Evolutionary conservation across 2,888 invertebrate genomes (phyloP).

Genomic region (Tiliacea citrago): DNA sequence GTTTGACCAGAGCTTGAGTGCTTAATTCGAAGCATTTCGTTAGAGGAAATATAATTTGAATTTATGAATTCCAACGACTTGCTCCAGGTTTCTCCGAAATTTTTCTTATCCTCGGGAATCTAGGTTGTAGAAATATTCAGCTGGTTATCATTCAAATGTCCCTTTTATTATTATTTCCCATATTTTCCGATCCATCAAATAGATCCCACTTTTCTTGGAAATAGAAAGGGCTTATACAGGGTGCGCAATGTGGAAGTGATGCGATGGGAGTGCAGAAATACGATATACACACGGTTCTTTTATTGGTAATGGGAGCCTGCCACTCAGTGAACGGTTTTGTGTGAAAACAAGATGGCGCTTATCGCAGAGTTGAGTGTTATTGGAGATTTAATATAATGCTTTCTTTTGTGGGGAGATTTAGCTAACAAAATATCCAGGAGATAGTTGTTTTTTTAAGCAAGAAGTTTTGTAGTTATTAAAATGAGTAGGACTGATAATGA

Average conservation of each 20-base stretch:
- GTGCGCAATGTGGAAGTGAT: slow-evolving; percentile 48
- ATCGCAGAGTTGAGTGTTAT: slow-evolving; percentile 1
- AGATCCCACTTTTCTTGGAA: slow-evolving; percentile 19
- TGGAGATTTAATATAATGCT: slow-evolving; percentile 32
- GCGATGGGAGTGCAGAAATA: slow-evolving; percentile 45
- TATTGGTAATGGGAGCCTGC: slow-evolving; percentile 55
- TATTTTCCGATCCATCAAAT: slow-evolving; percentile 35
- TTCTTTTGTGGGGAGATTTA: slow-evolving; percentile 10
- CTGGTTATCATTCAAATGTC: slow-evolving; percentile 44
- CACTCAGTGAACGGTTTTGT: slow-evolving; percentile 38
- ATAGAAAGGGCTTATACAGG: slow-evolving; percentile 31
- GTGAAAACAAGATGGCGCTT: slow-evolving; percentile 38
- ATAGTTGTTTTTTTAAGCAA: neutral
- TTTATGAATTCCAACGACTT: slow-evolving; percentile 46
- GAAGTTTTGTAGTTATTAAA: neutral
- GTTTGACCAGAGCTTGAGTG: neutral
- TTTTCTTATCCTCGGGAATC: neutral
- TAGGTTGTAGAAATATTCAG: slow-evolving; percentile 28
- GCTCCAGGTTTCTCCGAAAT: slow-evolving; percentile 3
- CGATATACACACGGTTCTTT: slow-evolving; percentile 37
- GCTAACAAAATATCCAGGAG: neutral
- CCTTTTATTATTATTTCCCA: slow-evolving; percentile 1
- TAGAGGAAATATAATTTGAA: slow-evolving; percentile 26
- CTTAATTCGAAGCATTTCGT: slow-evolving; percentile 18
- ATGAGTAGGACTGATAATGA: neutral